phyloP scores from a whole-genome alignment of 2,113 vertebrate genomes.

The pig (Sus scrofa) region DNA sequence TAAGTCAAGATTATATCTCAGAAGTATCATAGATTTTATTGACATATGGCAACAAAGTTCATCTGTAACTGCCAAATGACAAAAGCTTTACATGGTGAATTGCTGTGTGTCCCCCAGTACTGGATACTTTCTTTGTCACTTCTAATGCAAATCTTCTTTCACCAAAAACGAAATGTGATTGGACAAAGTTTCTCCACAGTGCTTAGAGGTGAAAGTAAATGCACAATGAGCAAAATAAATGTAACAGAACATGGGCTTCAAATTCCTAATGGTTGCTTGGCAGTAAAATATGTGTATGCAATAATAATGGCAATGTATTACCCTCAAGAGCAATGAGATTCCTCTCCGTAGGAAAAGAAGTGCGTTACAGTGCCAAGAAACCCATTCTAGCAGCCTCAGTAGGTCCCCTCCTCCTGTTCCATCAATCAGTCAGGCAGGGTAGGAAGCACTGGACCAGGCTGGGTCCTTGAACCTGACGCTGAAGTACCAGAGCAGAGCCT shows the following conservation, averaged over 20 bases:
- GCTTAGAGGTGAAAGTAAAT: slow-evolving; percentile 69
- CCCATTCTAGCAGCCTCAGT: background rate
- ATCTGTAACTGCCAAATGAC: background rate
- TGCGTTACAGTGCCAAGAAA: slow-evolving; percentile 16
- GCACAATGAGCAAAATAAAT: slow-evolving; percentile 79
- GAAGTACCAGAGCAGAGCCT: accelerated
- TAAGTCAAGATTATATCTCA: background rate
- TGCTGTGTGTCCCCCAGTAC: background rate
- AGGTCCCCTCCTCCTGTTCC: background rate
- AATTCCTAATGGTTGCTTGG: slow-evolving; percentile 78
- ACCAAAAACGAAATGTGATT: slow-evolving; percentile 70
- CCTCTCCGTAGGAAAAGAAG: background rate
- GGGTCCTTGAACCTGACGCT: background rate
- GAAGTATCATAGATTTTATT: background rate
- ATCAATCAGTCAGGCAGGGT: background rate
- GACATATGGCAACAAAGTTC: slow-evolving; percentile 40
- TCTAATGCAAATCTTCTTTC: slow-evolving; percentile 7
- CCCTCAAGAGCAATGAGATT: slow-evolving; percentile 69
- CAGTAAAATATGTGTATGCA: slow-evolving; percentile 62
- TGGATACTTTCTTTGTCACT: slow-evolving; percentile 47
- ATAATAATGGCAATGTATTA: slow-evolving; percentile 67
- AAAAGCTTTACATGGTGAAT: slow-evolving; percentile 37
- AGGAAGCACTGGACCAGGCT: background rate
- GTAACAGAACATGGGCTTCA: slow-evolving; percentile 66
- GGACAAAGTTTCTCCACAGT: slow-evolving; percentile 54